Base-by-base conservation (phyloP, 2,113 vertebrate genomes). In the Eira barbara region DNA sequence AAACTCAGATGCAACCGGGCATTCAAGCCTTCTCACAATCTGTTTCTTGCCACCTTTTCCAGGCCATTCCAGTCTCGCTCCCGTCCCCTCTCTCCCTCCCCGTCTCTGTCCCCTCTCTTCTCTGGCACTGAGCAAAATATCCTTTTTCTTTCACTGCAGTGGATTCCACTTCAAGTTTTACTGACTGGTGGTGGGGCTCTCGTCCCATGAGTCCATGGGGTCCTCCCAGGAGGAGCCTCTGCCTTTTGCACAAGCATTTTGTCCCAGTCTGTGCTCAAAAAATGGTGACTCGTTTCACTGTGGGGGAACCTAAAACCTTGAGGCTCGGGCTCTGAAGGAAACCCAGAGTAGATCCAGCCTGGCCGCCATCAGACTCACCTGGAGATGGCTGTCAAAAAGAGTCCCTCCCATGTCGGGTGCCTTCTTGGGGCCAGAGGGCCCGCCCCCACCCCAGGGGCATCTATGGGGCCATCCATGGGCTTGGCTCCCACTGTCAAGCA, bases 351-450 rank as follows among this genome's bases (percentile, higher is more conserved):
- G 27, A 18, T 20, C 67, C 6, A 27, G 3, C 36, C 18, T 36
- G 27, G n/a, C 29, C 76, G 0, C 9, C 25, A 3, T 2, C 59
- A 31, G 6, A 42, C 36, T 39, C 81, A 49, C 17, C 27, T 20
- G 39, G 47, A 69, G 23, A 65, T 9, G 6, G 21, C 27, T 17
- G 29, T 42, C 55, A 49, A 31, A 45, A 63, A 52, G 36, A 39
- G 9, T 3, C 11, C 8, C 5, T 12, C 23, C 89, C 4, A 1
- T 2, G 14, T 13, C 0, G 1, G 39, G 2, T 5, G 13, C 49
- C 29, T 42, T 63, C 69, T 47, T 3, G 17, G 49, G 45, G 21
- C 47, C 4, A 14, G 12, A 23, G 55, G 29, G 10, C 42, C 61
- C 18, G 7, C 15, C 34, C 34, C 25, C 29, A 61, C 11, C 23